These are phyloP conservation scores for Chionoecetes opilio DNA, from an alignment of 1,140 invertebrate species.

Conservation along the genomic window DNA sequence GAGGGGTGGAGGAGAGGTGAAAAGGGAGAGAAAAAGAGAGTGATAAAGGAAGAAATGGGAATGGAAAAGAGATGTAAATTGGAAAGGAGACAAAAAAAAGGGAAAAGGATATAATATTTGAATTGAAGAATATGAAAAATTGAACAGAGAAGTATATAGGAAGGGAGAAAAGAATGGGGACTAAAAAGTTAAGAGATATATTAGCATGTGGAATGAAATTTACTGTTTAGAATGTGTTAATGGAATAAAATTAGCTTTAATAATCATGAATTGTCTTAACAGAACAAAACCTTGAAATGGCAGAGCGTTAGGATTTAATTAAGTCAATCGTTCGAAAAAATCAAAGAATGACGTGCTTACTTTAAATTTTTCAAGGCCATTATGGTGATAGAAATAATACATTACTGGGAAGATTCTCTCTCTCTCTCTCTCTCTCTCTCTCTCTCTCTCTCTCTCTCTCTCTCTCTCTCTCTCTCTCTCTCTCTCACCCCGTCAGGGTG, in stretches of 20 bases:
- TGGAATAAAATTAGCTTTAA: background rate
- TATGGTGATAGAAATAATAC: background rate
- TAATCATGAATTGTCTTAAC: too few species aligned
- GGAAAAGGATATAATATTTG: background rate
- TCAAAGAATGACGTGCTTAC: too few species aligned
- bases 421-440: conserved; percentile 62
- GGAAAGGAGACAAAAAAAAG: background rate
- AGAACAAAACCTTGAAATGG: too few species aligned
- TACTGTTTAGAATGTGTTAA: too few species aligned
- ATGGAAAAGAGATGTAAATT: too few species aligned
- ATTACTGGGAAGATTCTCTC: background rate
- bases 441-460: conserved; percentile 47
- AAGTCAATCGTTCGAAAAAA: background rate
- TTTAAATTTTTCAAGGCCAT: background rate
- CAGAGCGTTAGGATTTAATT: too few species aligned
- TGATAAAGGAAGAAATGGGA: background rate
- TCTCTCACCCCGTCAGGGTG: conserved; percentile 9
- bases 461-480: conserved; percentile 33
- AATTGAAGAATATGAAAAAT: background rate
- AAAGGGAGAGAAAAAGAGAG: background rate
- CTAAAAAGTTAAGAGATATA: background rate
- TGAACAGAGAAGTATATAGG: background rate
- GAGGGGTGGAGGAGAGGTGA: background rate
- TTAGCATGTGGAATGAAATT: background rate
- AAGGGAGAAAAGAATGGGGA: background rate